Percentiles rank a stretch among this genome's conserved stretches.
Conservation (phyloP, 2,797 vertebrate genomes). For the Argentina silus region DNA sequence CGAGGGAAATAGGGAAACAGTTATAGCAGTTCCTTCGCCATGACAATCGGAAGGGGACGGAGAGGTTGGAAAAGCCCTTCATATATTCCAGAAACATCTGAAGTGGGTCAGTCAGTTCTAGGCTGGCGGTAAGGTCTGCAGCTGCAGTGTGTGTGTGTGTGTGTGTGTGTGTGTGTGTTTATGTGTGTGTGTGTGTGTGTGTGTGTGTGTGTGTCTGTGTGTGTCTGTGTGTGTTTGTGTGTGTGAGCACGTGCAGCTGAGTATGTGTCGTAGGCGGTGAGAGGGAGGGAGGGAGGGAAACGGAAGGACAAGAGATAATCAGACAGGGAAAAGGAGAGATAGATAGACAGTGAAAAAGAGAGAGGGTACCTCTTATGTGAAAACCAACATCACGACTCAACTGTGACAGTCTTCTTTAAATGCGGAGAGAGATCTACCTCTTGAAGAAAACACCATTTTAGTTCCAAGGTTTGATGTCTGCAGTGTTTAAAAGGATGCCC, state of each 20-base stretch:
- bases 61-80: conserved; percentile 75
- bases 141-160: conserved; percentile 19
- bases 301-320: not conserved
- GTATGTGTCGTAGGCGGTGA: not conserved
- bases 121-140: conserved; percentile 63
- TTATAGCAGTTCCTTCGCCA: conserved; percentile 30
- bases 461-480: not conserved
- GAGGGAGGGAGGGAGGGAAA: not conserved
- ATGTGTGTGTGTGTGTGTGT: not conserved
- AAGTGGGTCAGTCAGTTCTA: conserved; percentile 79
- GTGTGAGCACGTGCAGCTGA: not conserved
- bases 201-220: not conserved
- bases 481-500: not conserved
- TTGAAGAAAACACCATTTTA: too few relatives aligned
- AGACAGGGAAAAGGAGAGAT: not conserved
- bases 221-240: too few relatives aligned
- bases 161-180: not conserved
- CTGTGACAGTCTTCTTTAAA: not conserved
- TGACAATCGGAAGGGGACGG: conserved; percentile 40
- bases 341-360: not conserved
- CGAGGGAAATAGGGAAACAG: too few relatives aligned
- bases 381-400: not conserved
- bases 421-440: too few relatives aligned
- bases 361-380: too few relatives aligned
- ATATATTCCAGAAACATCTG: conserved; percentile 72